A percentile compares a stretch with the other conserved stretches of the same genome.
phyloP scores from a whole-genome alignment of 2,113 vertebrate genomes.

The Hippocampus zosterae region DNA sequence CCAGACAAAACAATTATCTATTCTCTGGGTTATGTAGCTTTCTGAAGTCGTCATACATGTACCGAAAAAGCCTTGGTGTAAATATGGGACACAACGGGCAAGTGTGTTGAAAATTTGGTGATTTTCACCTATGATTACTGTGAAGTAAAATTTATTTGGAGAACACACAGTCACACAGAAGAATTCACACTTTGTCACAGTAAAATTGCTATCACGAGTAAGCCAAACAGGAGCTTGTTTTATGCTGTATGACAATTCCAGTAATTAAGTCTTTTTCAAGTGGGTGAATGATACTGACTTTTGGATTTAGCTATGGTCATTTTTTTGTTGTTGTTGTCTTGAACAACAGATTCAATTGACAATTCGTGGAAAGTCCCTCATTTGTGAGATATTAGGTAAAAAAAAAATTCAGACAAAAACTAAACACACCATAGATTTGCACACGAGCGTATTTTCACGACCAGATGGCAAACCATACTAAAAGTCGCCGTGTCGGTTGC shows the following conservation, averaged over 20 bases:
- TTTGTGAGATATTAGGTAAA: background rate
- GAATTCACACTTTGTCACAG: constrained; percentile 26
- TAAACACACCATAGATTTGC: background rate
- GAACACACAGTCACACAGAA: constrained; percentile 3
- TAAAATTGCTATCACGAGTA: constrained; percentile 11
- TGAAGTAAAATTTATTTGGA: background rate
- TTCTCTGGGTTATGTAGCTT: constrained; percentile 6
- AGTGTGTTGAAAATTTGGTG: background rate
- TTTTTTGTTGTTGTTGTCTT: background rate
- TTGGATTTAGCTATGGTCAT: background rate
- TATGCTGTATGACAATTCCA: background rate
- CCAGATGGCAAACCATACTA: too few relatives aligned
- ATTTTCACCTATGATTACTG: background rate
- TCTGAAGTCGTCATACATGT: constrained; percentile 5
- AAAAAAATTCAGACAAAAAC: background rate
- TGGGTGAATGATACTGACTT: background rate
- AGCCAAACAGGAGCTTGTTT: background rate
- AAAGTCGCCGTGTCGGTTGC: too few relatives aligned
- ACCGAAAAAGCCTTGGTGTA: background rate
- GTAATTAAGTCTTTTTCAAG: background rate
- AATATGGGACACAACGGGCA: background rate
- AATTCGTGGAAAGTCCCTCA: background rate
- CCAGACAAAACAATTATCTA: background rate
- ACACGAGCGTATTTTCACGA: background rate
- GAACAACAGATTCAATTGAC: background rate